Conservation (phyloP, 2,888 invertebrate genomes). For the Cephus pulcher region DNA sequence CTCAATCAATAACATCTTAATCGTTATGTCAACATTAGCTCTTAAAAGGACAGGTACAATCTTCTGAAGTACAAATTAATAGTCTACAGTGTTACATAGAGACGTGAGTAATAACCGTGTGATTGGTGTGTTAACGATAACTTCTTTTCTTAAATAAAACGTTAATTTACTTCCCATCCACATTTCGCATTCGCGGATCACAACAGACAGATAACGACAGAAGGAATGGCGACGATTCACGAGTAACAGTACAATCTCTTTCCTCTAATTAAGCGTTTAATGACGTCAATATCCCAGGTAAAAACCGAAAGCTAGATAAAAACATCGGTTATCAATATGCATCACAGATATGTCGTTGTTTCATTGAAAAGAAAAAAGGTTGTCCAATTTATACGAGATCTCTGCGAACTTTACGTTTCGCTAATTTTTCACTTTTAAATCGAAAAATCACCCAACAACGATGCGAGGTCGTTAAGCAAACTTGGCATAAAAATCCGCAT, state of each 20-base stretch:
- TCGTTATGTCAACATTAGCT: constrained; percentile 36
- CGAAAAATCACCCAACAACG: too few species aligned
- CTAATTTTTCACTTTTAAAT: not conserved
- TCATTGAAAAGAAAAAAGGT: constrained; percentile 25
- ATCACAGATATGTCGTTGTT: constrained; percentile 59
- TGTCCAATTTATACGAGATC: not conserved
- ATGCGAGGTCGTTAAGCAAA: too few species aligned
- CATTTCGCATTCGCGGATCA: not conserved
- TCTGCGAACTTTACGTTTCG: not conserved
- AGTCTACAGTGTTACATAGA: constrained; percentile 28
- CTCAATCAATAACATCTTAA: constrained; percentile 50
- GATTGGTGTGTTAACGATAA: not conserved
- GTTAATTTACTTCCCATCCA: not conserved
- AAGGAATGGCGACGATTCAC: not conserved
- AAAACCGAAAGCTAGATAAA: not conserved
- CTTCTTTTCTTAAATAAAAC: not conserved
- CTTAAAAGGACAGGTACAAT: constrained; percentile 37
- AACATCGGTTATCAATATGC: constrained; percentile 36
- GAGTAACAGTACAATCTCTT: not conserved
- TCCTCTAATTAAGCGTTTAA: not conserved
- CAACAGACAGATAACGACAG: not conserved
- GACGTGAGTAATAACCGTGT: not conserved
- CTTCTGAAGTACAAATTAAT: constrained; percentile 37
- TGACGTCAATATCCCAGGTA: not conserved
- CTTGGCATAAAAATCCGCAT: not conserved